Percentiles rank a stretch among this genome's conserved stretches.
Evolutionary conservation across 2,888 invertebrate species (phyloP).

Genomic region (Drosophila neotestacea): DNA sequence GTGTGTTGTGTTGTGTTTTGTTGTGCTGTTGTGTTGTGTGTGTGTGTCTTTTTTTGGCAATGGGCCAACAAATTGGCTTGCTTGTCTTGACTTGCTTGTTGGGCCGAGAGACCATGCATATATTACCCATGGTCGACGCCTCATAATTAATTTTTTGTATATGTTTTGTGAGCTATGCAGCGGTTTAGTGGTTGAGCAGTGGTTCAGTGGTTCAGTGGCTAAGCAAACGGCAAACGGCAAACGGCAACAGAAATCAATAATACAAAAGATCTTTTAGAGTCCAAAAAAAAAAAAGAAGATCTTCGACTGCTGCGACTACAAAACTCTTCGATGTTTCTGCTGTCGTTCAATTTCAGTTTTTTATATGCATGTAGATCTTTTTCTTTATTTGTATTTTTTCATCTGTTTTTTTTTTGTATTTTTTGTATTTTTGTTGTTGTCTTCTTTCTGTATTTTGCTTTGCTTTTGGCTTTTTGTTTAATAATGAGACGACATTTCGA

Average conservation of each 20-base stretch:
- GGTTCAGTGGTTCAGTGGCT: background rate
- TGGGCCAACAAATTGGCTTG: slow-evolving; percentile 71
- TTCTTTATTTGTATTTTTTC: background rate
- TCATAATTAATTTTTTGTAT: slow-evolving; percentile 62
- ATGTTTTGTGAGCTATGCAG: slow-evolving; percentile 42
- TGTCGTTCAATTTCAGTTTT: slow-evolving; percentile 34
- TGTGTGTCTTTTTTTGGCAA: slow-evolving; percentile 61
- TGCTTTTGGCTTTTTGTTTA: slow-evolving; percentile 75
- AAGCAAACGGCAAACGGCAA: slow-evolving; percentile 5
- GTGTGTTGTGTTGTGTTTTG: slow-evolving; percentile 24
- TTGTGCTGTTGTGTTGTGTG: too few species aligned
- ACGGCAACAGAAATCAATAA: slow-evolving; percentile 68
- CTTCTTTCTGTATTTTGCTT: slow-evolving; percentile 59
- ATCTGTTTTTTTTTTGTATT: slow-evolving; percentile 16
- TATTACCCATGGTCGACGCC: slow-evolving; percentile 49
- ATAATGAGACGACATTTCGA: slow-evolving; percentile 85
- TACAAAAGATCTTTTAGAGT: slow-evolving; percentile 61
- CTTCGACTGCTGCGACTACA: slow-evolving; percentile 39
- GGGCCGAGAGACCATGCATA: slow-evolving; percentile 50
- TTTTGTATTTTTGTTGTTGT: slow-evolving; percentile 38
- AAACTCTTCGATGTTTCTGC: slow-evolving; percentile 30
- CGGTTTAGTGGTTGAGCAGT: background rate
- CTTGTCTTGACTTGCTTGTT: slow-evolving; percentile 53
- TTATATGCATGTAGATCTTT: slow-evolving; percentile 41
- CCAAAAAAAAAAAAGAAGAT: slow-evolving; percentile 21